phyloP scores from a whole-genome alignment of 92 coral and sea anemone genomes.

The Heliopora coerulea region DNA sequence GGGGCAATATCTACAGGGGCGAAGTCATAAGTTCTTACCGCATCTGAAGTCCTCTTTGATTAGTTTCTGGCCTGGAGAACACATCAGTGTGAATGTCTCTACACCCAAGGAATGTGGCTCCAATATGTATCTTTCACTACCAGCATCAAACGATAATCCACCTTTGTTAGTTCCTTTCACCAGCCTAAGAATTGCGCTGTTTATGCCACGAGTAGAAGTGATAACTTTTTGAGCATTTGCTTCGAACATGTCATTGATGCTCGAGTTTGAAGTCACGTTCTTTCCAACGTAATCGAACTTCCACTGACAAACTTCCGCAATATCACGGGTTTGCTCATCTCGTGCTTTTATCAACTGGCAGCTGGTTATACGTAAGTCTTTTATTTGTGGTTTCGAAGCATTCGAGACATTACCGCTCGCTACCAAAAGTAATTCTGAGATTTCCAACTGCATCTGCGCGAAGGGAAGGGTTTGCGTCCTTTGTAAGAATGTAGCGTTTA shows the following conservation, averaged over 20 bases:
- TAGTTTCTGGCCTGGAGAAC: slow-evolving; percentile 49
- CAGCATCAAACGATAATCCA: background rate
- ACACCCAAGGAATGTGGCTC: slow-evolving; percentile 36
- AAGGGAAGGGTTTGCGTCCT: background rate
- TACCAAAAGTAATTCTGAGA: no score
- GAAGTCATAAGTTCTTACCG: slow-evolving; percentile 48
- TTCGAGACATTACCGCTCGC: no score
- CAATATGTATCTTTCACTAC: slow-evolving; percentile 9
- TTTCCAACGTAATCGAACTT: slow-evolving; percentile 48
- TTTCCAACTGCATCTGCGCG: background rate
- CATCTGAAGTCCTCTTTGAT: slow-evolving; percentile 51
- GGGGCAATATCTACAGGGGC: background rate
- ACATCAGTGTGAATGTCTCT: slow-evolving; percentile 37
- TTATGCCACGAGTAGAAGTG: slow-evolving; percentile 45
- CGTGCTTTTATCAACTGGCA: slow-evolving; percentile 46
- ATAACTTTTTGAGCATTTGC: slow-evolving; percentile 52
- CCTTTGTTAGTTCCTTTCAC: slow-evolving; percentile 40
- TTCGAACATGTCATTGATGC: slow-evolving; percentile 33
- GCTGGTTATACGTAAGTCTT: slow-evolving; percentile 9
- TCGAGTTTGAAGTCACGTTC: slow-evolving; percentile 44
- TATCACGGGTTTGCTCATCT: slow-evolving; percentile 25
- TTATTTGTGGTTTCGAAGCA: background rate
- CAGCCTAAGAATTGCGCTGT: slow-evolving; percentile 38
- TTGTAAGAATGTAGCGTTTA: background rate
- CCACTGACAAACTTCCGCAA: slow-evolving; percentile 35